Base-by-base conservation (phyloP, 2,888 invertebrate species). In the Beris morrisii region DNA sequence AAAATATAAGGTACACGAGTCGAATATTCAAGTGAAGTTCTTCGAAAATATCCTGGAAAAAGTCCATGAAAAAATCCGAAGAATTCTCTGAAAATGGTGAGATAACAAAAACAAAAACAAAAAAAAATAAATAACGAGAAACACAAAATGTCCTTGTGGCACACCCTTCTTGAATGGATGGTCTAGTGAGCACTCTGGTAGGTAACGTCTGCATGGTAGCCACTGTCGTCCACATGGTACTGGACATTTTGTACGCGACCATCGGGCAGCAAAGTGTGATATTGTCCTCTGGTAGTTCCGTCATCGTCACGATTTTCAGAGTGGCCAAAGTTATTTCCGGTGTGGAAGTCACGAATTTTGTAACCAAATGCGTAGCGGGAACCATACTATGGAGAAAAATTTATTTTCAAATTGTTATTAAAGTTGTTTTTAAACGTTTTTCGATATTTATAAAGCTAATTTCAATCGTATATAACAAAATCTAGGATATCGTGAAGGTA, bases 181-280 rank as follows among this genome's bases (percentile, higher is more conserved):
- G n/a, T 61, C 54, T 54, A 64, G 55, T 55, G 54, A 44, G 73
- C 76, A 70, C 69, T 72, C 67, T 84, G 84, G 72, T 91, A 91
- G 13, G 88, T 86, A 52, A 92, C 88, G 74, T 88, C 87, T 5
- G 92, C 92, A 75, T 90, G 90, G 78, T 87, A 92, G 6, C 92
- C 92, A 57, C 84, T 83, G 55, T 88, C 86, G 65, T 92, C 92
- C 0, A 90, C 92, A 72, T 86, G 87, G 79, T 93, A 93, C 69
- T 86, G 84, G 57, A 91, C 92, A 72, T 87, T 87, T 81, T 92
- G 92, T 75, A 89, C 82, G 70, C 91, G 84, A 38, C 92, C 92
- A 79, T 92, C 92, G 2, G 92, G 92, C 50, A 92, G 80, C 9
- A 88, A 82, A 4, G 92, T 90, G 74, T 91, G 89, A 81, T 92